Percentiles rank a stretch among this genome's conserved stretches.
These are phyloP conservation scores for Pimpla rufipes DNA, from an alignment of 2,888 invertebrate genomes.

Conservation along the genomic window DNA sequence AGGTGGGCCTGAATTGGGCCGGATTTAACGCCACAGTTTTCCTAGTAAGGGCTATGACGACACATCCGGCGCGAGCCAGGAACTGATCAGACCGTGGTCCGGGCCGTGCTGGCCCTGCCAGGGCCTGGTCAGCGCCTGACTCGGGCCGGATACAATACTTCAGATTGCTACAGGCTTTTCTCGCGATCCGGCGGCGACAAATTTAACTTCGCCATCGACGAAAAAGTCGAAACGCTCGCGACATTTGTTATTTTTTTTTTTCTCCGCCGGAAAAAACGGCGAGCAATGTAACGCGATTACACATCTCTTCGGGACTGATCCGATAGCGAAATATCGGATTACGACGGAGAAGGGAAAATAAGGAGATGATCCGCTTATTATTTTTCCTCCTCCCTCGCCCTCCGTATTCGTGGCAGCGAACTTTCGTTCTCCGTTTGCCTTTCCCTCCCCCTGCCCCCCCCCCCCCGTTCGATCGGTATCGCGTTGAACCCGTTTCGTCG, in stretches of 20 bases:
- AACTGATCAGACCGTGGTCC: too few species aligned
- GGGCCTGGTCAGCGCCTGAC: too few species aligned
- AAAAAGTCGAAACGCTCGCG: too few species aligned
- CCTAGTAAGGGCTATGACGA: too few species aligned
- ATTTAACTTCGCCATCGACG: too few species aligned
- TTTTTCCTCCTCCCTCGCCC: conserved; percentile 27
- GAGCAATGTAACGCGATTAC: conserved; percentile 13
- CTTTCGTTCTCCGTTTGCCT: conserved; percentile 24
- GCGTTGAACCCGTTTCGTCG: conserved; percentile 27
- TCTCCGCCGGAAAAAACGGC: neutral
- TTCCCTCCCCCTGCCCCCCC: neutral
- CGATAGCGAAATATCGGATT: conserved; percentile 43
- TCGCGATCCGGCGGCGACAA: too few species aligned
- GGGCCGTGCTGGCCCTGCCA: too few species aligned
- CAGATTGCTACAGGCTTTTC: too few species aligned
- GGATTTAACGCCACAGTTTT: too few species aligned
- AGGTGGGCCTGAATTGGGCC: too few species aligned
- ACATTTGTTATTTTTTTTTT: neutral
- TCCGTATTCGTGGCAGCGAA: neutral
- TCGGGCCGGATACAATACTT: too few species aligned
- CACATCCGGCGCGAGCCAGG: too few species aligned
- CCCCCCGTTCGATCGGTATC: conserved; percentile 55
- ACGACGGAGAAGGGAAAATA: conserved; percentile 27
- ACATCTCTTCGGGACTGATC: conserved; percentile 18
- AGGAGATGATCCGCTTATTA: conserved; percentile 41